Evolutionary conservation across 1,140 invertebrate species (phyloP), one percentile per base, ranked within the genome.

Genomic region (Lasaia peninsularis): DNA sequence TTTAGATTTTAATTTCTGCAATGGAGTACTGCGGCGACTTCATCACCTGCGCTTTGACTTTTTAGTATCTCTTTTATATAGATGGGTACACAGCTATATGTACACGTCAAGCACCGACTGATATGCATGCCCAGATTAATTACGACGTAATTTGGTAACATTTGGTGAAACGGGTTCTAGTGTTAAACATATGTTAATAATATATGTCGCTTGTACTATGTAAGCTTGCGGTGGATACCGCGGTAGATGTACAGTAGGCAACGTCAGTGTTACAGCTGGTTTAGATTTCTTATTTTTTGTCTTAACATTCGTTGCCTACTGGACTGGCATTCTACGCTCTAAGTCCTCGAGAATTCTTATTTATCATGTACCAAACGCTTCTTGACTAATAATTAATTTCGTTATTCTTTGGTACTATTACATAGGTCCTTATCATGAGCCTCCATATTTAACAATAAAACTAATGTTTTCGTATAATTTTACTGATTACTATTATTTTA

Each of bases 71-170:
- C 21, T 32, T 55, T n/a, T 53, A 65, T 53, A 52, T 64, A 67
- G 67, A 54, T 62, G 61, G 58, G 58, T 62, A 57, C 67, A 69
- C 67, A 51, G 53, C 54, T 56, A 49, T 65, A 58, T 67, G 57
- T 60, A 73, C 70, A 72, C 58, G 58, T 61, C 58, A 33, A 60
- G 69, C 69, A 69, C 67, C 62, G 63, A 72, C 55, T 66, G 59
- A 78, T 73, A 79, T 79, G 78, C 78, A 81, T 81, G 78, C 76
- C 76, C 78, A 79, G 76, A 78, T 80, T 76, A 71, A 62, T 60
- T 61, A 54, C 52, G 61, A 66, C 63, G 51, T 62, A 62, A 60
- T 50, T 35, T 56, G 63, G 62, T 73, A 65, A 75, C 65, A 64
- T 66, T 53, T 60, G 71, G 74, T 65, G 63, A 69, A 64, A 56